These are phyloP conservation scores for Sciurus carolinensis DNA, from an alignment of 2,797 vertebrate genomes.

Conservation along the genomic window DNA sequence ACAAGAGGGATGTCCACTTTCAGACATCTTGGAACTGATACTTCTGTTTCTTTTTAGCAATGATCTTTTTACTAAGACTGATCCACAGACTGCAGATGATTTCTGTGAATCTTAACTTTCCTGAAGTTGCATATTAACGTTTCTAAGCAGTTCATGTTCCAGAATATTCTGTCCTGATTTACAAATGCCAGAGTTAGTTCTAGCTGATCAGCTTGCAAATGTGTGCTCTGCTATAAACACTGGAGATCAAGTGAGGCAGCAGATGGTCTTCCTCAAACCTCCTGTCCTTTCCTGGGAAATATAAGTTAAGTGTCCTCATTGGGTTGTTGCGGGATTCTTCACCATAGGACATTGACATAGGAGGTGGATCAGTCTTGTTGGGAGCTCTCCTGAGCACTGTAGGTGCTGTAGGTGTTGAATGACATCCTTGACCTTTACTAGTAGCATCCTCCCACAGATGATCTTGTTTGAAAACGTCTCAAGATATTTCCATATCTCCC, in stretches of 20 bases:
- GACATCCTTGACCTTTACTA: background rate
- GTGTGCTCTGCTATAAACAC: background rate
- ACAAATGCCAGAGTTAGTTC: slow-evolving; percentile 7
- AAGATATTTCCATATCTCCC: background rate
- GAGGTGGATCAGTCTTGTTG: background rate
- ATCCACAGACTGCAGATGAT: background rate
- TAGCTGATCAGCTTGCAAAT: background rate
- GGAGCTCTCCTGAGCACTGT: background rate
- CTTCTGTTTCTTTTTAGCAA: background rate
- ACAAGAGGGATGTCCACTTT: background rate
- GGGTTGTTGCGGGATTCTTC: background rate
- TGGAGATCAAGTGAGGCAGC: background rate
- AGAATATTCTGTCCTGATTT: background rate
- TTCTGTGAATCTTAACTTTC: background rate
- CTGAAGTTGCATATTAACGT: background rate
- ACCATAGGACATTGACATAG: background rate
- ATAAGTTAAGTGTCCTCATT: background rate
- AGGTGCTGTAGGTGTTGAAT: background rate
- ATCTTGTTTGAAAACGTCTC: background rate
- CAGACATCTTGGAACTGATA: background rate
- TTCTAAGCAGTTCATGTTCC: background rate
- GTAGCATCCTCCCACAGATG: background rate
- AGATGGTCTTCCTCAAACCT: background rate
- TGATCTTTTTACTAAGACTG: background rate
- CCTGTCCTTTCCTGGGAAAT: background rate